A percentile compares a stretch with the other conserved stretches of the same genome.
These are phyloP conservation scores for Mus spretus DNA, from an alignment of 2,797 vertebrate genomes.

Conservation along the genomic window DNA sequence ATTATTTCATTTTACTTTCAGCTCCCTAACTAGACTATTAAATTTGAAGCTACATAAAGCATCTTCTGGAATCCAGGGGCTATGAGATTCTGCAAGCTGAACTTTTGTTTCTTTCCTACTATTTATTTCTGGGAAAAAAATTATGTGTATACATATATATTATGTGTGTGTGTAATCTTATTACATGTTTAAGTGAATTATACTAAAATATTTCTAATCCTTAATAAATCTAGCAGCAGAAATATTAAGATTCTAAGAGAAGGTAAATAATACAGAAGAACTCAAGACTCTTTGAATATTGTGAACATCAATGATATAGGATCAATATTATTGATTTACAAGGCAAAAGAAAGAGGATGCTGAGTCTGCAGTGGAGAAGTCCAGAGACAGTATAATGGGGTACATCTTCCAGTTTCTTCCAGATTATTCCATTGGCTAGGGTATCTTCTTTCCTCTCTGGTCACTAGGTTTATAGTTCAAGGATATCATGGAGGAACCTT, in stretches of 20 bases:
- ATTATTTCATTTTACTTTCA: neutral
- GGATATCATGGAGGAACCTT: neutral
- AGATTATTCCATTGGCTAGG: neutral
- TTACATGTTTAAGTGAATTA: constrained; percentile 12
- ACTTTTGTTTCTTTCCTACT: neutral
- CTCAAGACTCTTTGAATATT: neutral
- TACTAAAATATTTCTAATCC: neutral
- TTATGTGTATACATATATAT: too few relatives aligned
- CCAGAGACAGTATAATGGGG: rapidly evolving
- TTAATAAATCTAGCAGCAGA: neutral
- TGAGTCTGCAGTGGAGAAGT: neutral
- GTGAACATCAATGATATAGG: neutral
- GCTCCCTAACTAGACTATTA: neutral
- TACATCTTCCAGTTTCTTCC: neutral
- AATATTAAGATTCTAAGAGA: neutral
- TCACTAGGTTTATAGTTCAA: neutral
- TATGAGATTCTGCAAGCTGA: neutral
- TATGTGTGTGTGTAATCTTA: neutral
- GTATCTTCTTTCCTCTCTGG: neutral
- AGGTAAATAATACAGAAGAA: neutral
- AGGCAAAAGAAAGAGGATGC: neutral
- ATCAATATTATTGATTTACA: neutral
- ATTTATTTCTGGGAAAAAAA: neutral
- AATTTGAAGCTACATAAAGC: neutral
- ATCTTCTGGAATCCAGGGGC: neutral